These are phyloP conservation scores for Takifugu rubripes DNA, from an alignment of 2,797 vertebrate genomes.

Conservation along the genomic window DNA sequence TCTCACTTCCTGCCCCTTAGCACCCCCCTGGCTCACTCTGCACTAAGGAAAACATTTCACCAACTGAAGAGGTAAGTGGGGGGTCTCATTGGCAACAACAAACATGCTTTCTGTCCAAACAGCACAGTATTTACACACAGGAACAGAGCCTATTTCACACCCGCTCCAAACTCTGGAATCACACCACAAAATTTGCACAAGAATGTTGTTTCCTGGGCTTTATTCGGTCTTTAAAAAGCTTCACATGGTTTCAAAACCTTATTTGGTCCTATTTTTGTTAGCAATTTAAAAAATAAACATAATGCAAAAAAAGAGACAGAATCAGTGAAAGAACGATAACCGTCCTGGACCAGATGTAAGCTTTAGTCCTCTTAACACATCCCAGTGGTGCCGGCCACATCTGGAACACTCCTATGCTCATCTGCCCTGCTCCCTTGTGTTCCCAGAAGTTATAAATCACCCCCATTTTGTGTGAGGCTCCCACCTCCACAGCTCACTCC, in stretches of 20 bases:
- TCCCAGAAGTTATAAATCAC: slow-evolving; percentile 59
- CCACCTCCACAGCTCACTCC: slow-evolving; percentile 16
- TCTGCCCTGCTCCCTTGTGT: slow-evolving; percentile 35
- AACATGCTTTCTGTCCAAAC: slow-evolving; percentile 26
- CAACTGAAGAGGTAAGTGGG: slow-evolving; percentile 17
- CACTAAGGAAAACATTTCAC: slow-evolving; percentile 44
- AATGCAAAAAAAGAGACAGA: slow-evolving; percentile 3
- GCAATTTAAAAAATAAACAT: slow-evolving; percentile 5
- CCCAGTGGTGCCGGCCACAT: slow-evolving; percentile 52
- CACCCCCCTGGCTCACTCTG: slow-evolving; percentile 45
- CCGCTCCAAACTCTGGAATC: background rate
- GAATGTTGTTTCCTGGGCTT: slow-evolving; percentile 20
- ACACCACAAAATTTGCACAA: slow-evolving; percentile 5
- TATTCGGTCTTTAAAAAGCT: background rate
- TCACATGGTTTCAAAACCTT: slow-evolving; percentile 13
- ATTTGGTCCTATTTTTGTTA: too few species aligned
- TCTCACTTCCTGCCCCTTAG: slow-evolving; percentile 50
- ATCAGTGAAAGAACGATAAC: slow-evolving; percentile 8
- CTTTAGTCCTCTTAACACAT: slow-evolving; percentile 23
- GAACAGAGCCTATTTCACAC: slow-evolving; percentile 22
- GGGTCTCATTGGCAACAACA: slow-evolving; percentile 36
- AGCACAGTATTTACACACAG: slow-evolving; percentile 38
- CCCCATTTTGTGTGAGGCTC: slow-evolving; percentile 25
- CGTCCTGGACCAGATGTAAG: too few species aligned
- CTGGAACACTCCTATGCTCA: slow-evolving; percentile 58